Conservation (phyloP, 2,797 vertebrate genomes). For the Pogoniulus pusillus region DNA sequence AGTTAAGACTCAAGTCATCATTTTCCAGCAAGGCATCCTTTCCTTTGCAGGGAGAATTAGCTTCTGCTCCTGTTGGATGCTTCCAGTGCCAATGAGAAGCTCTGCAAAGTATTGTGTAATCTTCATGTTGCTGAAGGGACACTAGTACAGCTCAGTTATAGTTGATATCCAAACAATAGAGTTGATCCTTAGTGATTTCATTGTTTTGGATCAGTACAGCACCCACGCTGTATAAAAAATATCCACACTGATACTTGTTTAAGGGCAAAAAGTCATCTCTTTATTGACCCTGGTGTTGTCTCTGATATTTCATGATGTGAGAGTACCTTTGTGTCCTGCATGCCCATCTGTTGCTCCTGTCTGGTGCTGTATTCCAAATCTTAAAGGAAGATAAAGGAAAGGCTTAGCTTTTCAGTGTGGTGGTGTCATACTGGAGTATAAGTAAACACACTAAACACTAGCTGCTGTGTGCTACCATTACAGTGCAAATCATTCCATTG, state of each 20-base stretch:
- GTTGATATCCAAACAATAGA: not conserved
- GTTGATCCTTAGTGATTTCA: not conserved
- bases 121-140: not conserved
- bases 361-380: not conserved
- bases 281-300: not conserved
- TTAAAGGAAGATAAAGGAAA: not conserved
- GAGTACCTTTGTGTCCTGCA: not conserved
- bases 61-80: not conserved
- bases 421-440: not conserved
- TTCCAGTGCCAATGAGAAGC: not conserved
- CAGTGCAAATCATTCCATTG: not conserved
- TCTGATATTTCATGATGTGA: not conserved
- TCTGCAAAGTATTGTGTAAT: not conserved
- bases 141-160: not conserved
- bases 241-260: fast-evolving
- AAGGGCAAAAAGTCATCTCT: not conserved
- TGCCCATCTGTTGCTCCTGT: not conserved
- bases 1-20: not conserved
- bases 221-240: not conserved
- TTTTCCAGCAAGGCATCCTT: not conserved
- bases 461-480: not conserved
- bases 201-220: not conserved
- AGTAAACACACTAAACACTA: fast-evolving
- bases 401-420: not conserved
- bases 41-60: not conserved